A percentile compares a stretch with the other conserved stretches of the same genome.
phyloP scores from a whole-genome alignment of 2,113 vertebrate genomes.

The Manacus vitellinus region DNA sequence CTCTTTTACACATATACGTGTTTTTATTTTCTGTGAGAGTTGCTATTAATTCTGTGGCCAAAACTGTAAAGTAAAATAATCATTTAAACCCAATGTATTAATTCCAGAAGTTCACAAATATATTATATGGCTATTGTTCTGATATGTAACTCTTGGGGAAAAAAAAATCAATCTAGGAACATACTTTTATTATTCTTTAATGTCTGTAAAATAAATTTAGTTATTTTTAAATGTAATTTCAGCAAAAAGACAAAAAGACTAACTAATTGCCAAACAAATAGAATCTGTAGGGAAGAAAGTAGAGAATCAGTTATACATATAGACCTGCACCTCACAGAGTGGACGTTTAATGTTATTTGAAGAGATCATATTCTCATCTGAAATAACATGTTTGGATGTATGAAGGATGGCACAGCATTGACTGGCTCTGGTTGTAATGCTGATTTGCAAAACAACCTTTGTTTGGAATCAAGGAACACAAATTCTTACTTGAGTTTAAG shows the following conservation, averaged over 20 bases:
- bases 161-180: neutral
- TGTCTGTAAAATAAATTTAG: neutral
- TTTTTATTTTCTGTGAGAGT: neutral
- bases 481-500: neutral
- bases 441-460: neutral
- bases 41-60: neutral
- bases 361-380: neutral
- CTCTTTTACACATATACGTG: neutral
- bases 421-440: neutral
- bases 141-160: neutral
- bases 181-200: neutral
- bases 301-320: neutral
- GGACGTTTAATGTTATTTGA: neutral
- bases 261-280: neutral
- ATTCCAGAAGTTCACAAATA: neutral
- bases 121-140: neutral
- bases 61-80: neutral
- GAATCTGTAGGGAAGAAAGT: neutral
- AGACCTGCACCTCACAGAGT: neutral
- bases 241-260: neutral
- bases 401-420: neutral
- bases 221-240: neutral
- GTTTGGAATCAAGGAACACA: neutral
- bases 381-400: neutral
- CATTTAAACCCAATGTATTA: neutral